Evolutionary conservation across 2,797 vertebrate species (phyloP), one percentile per base, ranked within the genome.

Genomic region (Ara ararauna): DNA sequence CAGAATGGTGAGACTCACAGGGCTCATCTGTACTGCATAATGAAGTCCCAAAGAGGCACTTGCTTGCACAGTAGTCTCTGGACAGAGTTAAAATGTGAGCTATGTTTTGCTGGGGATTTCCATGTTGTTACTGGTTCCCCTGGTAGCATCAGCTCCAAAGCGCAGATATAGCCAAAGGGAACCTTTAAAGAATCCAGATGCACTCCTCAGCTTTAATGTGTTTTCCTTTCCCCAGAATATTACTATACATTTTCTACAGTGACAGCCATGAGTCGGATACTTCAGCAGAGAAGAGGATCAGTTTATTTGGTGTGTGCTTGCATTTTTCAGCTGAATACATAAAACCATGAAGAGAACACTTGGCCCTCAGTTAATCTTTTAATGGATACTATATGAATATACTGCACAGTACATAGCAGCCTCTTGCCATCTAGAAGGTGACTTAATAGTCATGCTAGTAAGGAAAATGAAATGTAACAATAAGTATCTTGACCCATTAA

Each of bases 81-180:
- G 68, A 65, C 71, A 72, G 68, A 62, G 84, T 66, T 85, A 29
- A 89, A 93, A 7, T 2, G 14, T 16, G 51, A 87, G 72, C 81
- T 60, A 4, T 66, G 65, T 73, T 91, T 89, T 94, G 66, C 79
- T 85, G 93, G 53, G 85, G 79, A 95, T 92, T 92, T 94, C 42
- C n/a, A 3, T 66, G 50, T 23, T 93, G 66, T 82, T 86, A 42
- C 76, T 82, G 60, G 36, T 87, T 85, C 77, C 90, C 78, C 60
- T 20, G 48, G 82, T 26, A 93, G 65, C 83, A 85, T 48, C 83
- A 78, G 5, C 83, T 94, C 83, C 3, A 1, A 75, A 90, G 64
- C 13, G 4, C 18, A 74, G 77, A 85, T 90, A 50, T 0, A 2
- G 56, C 89, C 74, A 12, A 17, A 18, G 82, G 74, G 91, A 91